Evolutionary conservation across 1,140 invertebrate species (phyloP).

Genomic region (Macrosteles quadrilineatus): DNA sequence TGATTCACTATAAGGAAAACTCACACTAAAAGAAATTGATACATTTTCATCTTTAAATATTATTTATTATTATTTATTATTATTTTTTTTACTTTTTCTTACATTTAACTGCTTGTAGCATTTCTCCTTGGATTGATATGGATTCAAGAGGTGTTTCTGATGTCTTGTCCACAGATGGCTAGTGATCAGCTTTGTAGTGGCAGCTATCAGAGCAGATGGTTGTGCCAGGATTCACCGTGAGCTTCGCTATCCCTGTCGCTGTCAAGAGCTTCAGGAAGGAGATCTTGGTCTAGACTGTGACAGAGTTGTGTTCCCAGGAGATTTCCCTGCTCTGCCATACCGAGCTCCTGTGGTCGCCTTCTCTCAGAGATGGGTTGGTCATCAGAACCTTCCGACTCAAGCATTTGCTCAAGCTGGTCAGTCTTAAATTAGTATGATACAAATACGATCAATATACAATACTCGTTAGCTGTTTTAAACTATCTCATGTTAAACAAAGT

Average conservation of each 20-base stretch:
- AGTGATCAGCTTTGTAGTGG: not conserved
- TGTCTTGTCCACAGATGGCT: not conserved
- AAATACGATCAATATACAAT: too few species aligned
- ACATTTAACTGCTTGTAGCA: too few species aligned
- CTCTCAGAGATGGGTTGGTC: constrained; percentile 72
- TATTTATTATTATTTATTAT: too few species aligned
- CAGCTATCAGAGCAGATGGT: not conserved
- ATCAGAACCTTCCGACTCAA: constrained; percentile 76
- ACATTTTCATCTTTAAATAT: too few species aligned
- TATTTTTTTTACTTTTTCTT: too few species aligned
- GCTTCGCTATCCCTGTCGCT: constrained; percentile 41
- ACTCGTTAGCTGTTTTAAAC: too few species aligned
- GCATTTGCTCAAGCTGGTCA: constrained; percentile 51
- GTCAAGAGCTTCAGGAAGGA: constrained; percentile 28
- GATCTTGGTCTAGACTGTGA: constrained; percentile 72
- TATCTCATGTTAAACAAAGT: too few species aligned
- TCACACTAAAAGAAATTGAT: too few species aligned
- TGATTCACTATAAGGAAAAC: too few species aligned
- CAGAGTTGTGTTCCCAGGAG: constrained; percentile 73
- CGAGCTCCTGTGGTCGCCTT: constrained; percentile 74
- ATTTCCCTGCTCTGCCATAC: constrained; percentile 70
- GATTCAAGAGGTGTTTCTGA: too few species aligned
- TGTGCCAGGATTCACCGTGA: constrained; percentile 39
- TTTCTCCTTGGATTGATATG: too few species aligned
- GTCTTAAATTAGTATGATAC: too few species aligned